These are phyloP conservation scores for Cerceris ruficornis DNA, from an alignment of 2,888 invertebrate species.

Conservation along the genomic window DNA sequence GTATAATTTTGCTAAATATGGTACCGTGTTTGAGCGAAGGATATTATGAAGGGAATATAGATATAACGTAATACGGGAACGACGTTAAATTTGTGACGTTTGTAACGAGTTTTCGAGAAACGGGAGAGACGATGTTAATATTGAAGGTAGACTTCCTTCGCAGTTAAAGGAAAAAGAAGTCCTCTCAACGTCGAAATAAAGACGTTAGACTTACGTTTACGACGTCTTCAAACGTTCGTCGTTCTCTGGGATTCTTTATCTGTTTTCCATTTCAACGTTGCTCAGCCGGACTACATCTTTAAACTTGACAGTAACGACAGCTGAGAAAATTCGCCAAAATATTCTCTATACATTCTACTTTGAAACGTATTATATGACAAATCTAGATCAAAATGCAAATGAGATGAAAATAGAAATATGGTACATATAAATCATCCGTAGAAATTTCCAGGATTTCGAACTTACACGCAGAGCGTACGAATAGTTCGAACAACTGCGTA, in stretches of 20 bases:
- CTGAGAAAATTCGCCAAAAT: neutral
- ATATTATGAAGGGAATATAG: neutral
- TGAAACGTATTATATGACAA: too few species aligned
- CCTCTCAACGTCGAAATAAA: neutral
- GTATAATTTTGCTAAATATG: too few species aligned
- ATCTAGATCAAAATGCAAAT: neutral
- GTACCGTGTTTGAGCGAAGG: neutral
- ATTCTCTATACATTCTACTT: neutral
- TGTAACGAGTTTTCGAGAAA: neutral
- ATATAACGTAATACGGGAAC: neutral
- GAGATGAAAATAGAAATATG: neutral
- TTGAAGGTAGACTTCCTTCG: neutral
- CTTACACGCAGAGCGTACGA: too few species aligned
- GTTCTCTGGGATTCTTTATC: slow-evolving; percentile 4
- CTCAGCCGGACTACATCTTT: slow-evolving; percentile 2
- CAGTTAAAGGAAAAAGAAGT: neutral
- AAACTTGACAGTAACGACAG: neutral
- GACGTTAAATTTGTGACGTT: neutral
- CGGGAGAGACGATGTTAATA: neutral
- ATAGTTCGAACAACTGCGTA: too few species aligned
- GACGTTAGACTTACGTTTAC: slow-evolving; percentile 7
- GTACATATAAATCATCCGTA: too few species aligned
- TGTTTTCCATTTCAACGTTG: neutral
- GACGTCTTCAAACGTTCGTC: slow-evolving; percentile 14
- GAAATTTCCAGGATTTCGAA: too few species aligned